Evolutionary conservation across 2,888 invertebrate genomes (phyloP).

Genomic region (Antheraea assamensis): DNA sequence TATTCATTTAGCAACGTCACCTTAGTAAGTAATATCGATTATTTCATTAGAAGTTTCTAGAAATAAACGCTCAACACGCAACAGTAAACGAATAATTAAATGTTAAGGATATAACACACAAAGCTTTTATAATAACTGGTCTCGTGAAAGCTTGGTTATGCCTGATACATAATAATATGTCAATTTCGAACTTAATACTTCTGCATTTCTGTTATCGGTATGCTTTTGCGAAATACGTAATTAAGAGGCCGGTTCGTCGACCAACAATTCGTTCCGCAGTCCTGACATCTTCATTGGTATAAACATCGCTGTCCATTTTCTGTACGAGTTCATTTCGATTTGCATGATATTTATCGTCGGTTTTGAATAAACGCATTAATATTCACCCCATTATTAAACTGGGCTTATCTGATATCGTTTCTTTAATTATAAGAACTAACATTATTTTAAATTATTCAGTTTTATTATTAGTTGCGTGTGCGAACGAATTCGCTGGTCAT

Average conservation of each 20-base stretch:
- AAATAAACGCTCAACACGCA: not conserved
- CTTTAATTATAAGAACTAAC: not conserved
- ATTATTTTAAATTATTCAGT: not conserved
- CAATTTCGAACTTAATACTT: too few species aligned
- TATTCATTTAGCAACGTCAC: conserved; percentile 1
- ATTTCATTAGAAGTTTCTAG: not conserved
- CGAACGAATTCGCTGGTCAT: conserved; percentile 26
- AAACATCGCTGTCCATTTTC: conserved; percentile 50
- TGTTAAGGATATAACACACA: too few species aligned
- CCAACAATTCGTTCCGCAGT: conserved; percentile 65
- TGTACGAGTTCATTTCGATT: conserved; percentile 54
- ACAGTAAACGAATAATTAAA: too few species aligned
- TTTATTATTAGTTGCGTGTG: conserved; percentile 17
- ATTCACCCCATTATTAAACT: conserved; percentile 56
- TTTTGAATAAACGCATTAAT: conserved; percentile 59
- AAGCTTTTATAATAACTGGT: too few species aligned
- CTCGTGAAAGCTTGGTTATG: too few species aligned
- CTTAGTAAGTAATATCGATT: not conserved
- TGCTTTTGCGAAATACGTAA: conserved; percentile 27
- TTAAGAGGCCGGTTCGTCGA: conserved; percentile 56
- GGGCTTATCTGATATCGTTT: conserved; percentile 41
- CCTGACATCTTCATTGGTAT: conserved; percentile 68
- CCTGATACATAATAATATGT: too few species aligned
- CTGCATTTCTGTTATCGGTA: conserved; percentile 41
- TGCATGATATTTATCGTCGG: conserved; percentile 61